Evolutionary conservation across 1,140 invertebrate species (phyloP).

Genomic region (Pinna nobilis): DNA sequence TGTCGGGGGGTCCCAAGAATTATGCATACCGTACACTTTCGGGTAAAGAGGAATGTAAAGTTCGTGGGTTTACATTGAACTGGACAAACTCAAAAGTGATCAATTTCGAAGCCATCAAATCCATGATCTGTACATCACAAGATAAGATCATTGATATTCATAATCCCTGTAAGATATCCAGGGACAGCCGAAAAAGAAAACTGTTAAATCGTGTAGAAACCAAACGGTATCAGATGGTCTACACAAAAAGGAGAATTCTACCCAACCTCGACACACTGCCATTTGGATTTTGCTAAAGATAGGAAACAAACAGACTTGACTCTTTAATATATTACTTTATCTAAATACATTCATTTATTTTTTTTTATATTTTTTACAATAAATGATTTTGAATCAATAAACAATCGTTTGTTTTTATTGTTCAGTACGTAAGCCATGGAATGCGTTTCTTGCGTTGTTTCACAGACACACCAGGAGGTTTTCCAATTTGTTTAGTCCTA

Average conservation of each 20-base stretch:
- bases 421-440: conserved; percentile 8
- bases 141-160: conserved; percentile 4
- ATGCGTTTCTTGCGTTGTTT: background rate
- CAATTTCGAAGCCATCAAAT: conserved; percentile 24
- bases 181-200: conserved; percentile 26
- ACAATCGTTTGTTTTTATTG: background rate
- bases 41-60: conserved; percentile 30
- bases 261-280: conserved; percentile 10
- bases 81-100: conserved; percentile 14
- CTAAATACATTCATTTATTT: background rate
- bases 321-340: background rate
- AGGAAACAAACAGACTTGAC: background rate
- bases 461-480: conserved; percentile 2
- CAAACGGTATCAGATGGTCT: conserved; percentile 31
- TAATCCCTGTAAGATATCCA: conserved; percentile 23
- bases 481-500: background rate
- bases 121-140: conserved; percentile 15
- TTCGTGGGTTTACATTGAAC: conserved; percentile 24
- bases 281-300: conserved; percentile 4
- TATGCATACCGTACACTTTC: conserved; percentile 24
- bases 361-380: background rate
- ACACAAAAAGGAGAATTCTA: conserved; percentile 28
- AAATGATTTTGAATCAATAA: background rate
- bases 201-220: conserved; percentile 16
- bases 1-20: conserved; percentile 43